Conservation (phyloP, 2,888 invertebrate species). For the Callyntrura sp. region DNA sequence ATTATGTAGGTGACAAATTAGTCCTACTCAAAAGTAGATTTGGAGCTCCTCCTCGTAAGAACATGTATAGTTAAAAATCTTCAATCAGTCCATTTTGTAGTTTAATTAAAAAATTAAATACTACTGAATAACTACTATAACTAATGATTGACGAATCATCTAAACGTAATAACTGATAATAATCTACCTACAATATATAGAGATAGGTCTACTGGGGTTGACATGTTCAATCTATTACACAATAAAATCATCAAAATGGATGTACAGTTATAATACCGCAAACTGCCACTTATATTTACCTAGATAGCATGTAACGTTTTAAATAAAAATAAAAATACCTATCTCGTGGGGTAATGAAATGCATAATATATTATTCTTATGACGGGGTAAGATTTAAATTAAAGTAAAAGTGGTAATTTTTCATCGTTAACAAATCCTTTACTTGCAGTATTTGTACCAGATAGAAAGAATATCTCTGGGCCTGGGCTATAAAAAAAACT, state of each 20-base stretch:
- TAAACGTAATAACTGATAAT: constrained; percentile 36
- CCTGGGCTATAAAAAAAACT: no score
- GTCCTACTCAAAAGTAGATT: constrained; percentile 17
- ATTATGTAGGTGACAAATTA: background rate
- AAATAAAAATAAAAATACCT: no score
- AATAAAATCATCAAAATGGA: background rate
- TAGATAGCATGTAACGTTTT: no score
- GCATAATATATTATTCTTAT: no score
- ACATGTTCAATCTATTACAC: constrained; percentile 14
- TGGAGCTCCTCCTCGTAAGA: background rate
- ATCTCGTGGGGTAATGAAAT: no score
- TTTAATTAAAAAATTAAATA: background rate
- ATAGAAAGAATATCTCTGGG: no score
- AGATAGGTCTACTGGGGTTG: no score
- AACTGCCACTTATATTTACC: constrained; percentile 33
- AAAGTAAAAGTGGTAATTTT: no score
- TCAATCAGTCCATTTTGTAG: constrained; percentile 64
- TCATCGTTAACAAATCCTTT: no score
- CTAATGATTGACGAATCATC: background rate
- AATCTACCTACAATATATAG: constrained; percentile 7
- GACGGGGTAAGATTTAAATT: no score
- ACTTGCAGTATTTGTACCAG: no score
- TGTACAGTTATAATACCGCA: constrained; percentile 26
- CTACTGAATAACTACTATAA: background rate
- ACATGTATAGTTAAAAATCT: constrained; percentile 17